A percentile compares a stretch with the other conserved stretches of the same genome.
Conservation (phyloP, 2,797 vertebrate species). For the Enoplosus armatus region DNA sequence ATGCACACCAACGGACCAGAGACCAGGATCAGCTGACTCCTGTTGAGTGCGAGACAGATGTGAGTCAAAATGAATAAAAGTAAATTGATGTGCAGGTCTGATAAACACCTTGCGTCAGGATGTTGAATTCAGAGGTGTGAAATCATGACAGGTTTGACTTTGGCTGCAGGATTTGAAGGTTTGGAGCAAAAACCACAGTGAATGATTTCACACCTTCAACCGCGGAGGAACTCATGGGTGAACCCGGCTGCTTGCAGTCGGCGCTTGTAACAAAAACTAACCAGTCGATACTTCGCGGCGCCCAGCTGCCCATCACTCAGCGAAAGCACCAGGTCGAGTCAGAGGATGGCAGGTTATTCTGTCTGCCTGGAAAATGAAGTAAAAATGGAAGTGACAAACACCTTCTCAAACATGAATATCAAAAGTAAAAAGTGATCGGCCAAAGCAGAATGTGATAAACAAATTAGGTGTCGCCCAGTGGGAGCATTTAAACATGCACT, state of each 20-base stretch:
- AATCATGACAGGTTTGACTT: conserved; percentile 13
- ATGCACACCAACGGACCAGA: conserved; percentile 23
- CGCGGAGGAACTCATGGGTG: neutral
- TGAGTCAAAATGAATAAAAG: conserved; percentile 2
- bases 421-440: conserved; percentile 3
- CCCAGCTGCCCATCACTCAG: conserved; percentile 27
- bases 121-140: conserved; percentile 8
- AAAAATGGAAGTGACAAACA: conserved; percentile 15
- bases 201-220: conserved; percentile 47
- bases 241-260: conserved; percentile 21
- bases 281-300: neutral
- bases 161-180: conserved; percentile 11
- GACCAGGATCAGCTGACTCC: conserved; percentile 31
- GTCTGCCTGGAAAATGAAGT: neutral
- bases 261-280: neutral
- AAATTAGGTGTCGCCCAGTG: conserved; percentile 5
- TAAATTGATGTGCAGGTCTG: neutral
- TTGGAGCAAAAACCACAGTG: conserved; percentile 4
- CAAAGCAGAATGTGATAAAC: conserved; percentile 13
- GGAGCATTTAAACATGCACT: conserved; percentile 37
- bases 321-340: conserved; percentile 11
- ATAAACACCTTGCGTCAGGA: conserved; percentile 20
- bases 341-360: conserved; percentile 14
- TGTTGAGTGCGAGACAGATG: neutral
- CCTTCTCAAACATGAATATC: neutral